These are phyloP conservation scores for Crematogaster levior DNA, from an alignment of 2,888 invertebrate species.

Conservation along the genomic window DNA sequence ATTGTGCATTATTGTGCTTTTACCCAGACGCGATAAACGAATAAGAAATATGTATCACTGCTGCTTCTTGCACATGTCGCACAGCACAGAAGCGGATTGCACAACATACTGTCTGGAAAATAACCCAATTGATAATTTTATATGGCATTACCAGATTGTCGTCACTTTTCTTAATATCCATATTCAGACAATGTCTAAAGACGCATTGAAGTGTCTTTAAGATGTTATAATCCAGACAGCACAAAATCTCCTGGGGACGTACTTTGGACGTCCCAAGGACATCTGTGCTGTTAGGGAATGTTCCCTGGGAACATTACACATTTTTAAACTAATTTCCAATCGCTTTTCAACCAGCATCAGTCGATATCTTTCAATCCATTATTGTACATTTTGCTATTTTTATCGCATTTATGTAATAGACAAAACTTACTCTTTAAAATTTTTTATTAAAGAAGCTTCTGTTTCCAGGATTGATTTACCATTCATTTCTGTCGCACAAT, in stretches of 20 bases:
- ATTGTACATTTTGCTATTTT: neutral
- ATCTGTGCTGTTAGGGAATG: too few species aligned
- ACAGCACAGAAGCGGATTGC: slow-evolving; percentile 66
- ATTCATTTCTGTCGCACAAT: slow-evolving; percentile 24
- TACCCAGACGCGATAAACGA: slow-evolving; percentile 17
- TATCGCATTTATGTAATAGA: neutral
- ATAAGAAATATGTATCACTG: slow-evolving; percentile 58
- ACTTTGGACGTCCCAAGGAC: too few species aligned
- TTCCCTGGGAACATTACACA: too few species aligned
- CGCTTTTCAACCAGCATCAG: neutral
- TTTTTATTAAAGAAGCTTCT: neutral
- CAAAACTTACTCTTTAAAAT: neutral
- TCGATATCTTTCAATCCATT: neutral
- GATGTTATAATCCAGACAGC: too few species aligned
- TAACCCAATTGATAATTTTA: slow-evolving; percentile 5
- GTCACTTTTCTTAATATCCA: neutral
- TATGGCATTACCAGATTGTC: neutral
- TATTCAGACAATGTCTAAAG: too few species aligned
- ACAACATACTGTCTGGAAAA: slow-evolving; percentile 14
- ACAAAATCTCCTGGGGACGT: too few species aligned
- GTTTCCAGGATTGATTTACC: slow-evolving; percentile 21
- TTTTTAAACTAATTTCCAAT: neutral
- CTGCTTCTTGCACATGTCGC: slow-evolving; percentile 73
- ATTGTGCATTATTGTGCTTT: slow-evolving; percentile 33
- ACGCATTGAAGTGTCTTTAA: too few species aligned